Evolutionary conservation across 2,888 invertebrate species (phyloP).

Genomic region (Agrilus biguttatus): DNA sequence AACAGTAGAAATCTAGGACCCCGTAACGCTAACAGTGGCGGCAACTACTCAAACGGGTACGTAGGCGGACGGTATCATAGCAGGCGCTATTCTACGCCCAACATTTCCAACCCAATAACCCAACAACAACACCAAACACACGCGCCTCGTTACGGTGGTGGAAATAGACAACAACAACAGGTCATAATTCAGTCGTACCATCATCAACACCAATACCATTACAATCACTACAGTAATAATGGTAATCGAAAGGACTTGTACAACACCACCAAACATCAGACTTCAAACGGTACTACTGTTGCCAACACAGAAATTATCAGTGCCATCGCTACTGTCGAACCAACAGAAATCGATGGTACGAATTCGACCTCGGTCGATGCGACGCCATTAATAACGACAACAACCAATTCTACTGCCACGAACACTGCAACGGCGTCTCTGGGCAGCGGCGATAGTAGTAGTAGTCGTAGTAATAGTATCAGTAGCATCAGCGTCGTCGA

Average conservation of each 20-base stretch:
- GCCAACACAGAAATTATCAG: neutral
- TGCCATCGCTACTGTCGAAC: neutral
- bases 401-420: too few species aligned
- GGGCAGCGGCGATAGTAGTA: too few species aligned
- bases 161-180: neutral
- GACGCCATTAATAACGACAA: neutral
- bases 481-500: neutral
- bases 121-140: neutral
- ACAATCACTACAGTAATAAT: neutral
- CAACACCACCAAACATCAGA: too few species aligned
- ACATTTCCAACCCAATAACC: neutral
- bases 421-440: too few species aligned
- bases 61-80: neutral
- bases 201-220: neutral
- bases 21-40: neutral
- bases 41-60: neutral
- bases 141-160: neutral
- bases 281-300: too few species aligned
- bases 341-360: neutral
- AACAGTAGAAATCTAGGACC: neutral
- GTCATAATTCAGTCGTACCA: neutral
- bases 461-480: too few species aligned
- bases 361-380: neutral
- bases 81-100: too few species aligned
- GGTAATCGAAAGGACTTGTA: too few species aligned